Percentiles rank a stretch among this genome's conserved stretches.
These are phyloP conservation scores for Cephus cinctus DNA, from an alignment of 1,140 invertebrate species.

Conservation along the genomic window DNA sequence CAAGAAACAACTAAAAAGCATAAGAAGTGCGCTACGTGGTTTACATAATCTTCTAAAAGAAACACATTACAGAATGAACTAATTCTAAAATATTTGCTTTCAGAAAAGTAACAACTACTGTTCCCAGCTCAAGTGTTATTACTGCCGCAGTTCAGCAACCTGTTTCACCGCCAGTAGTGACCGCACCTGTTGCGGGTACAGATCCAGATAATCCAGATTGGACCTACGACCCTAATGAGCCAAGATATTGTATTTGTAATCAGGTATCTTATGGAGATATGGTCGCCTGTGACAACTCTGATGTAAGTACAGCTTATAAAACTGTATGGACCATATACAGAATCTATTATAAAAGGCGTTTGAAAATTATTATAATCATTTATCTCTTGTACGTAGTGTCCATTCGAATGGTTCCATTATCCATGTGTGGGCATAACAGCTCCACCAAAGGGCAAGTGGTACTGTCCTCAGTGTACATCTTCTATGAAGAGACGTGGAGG, in stretches of 20 bases:
- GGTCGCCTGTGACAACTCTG: conserved; percentile 98
- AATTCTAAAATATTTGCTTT: conserved; percentile 15
- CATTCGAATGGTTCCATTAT: conserved; percentile 99
- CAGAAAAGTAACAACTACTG: conserved; percentile 49
- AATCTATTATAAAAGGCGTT: background rate
- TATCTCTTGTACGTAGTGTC: conserved; percentile 69
- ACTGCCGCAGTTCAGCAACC: conserved; percentile 41
- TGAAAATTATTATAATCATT: too few relatives aligned
- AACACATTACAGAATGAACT: conserved; percentile 3
- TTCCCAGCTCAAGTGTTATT: conserved; percentile 47
- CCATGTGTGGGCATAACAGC: conserved; percentile 94
- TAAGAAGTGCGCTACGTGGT: conserved; percentile 59
- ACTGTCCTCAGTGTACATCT: conserved; percentile 91
- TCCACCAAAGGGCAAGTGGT: conserved; percentile 98
- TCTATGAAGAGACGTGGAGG: conserved; percentile 84
- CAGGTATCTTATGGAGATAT: conserved; percentile 98
- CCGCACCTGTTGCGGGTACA: conserved; percentile 45
- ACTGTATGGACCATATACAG: background rate
- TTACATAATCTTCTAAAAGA: background rate
- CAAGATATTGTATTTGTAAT: conserved; percentile 96
- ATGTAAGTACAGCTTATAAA: conserved; percentile 62
- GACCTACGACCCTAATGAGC: conserved; percentile 90
- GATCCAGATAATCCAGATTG: conserved; percentile 66
- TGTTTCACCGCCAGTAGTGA: conserved; percentile 21
- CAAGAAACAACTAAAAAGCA: conserved; percentile 68